These are phyloP conservation scores for Meliscaeva auricollis DNA, from an alignment of 2,888 invertebrate genomes.

Conservation along the genomic window DNA sequence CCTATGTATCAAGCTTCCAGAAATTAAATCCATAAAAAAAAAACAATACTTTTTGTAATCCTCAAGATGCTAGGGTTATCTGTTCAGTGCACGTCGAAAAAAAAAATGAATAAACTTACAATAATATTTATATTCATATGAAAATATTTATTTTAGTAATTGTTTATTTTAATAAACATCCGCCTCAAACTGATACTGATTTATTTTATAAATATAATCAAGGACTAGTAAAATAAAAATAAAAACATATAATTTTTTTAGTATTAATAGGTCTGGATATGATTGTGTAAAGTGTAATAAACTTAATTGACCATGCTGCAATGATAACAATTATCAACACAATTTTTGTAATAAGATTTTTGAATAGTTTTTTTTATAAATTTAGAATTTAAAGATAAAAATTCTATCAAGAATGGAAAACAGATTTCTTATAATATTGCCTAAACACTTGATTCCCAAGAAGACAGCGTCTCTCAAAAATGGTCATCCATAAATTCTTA, in stretches of 20 bases:
- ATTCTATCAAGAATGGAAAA: no score
- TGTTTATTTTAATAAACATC: constrained; percentile 26
- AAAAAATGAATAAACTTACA: not conserved
- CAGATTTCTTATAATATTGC: no score
- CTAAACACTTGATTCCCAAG: no score
- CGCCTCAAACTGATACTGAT: constrained; percentile 14
- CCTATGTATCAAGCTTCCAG: not conserved
- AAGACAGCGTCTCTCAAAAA: no score
- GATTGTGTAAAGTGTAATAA: constrained; percentile 12
- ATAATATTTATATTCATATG: not conserved
- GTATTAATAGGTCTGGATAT: not conserved
- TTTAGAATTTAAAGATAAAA: no score
- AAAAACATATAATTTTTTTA: not conserved
- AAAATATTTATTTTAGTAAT: constrained; percentile 15
- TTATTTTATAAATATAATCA: not conserved
- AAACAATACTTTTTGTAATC: not conserved
- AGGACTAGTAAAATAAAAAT: constrained; percentile 9
- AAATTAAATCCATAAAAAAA: no score
- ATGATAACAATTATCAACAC: not conserved
- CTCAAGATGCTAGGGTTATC: constrained; percentile 1
- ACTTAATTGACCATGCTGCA: not conserved
- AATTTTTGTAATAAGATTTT: no score
- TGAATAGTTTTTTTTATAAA: no score
- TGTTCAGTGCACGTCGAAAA: not conserved
- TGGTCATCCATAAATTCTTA: no score